These are phyloP conservation scores for Aspidiotus rigidus DNA, from an alignment of 2,888 invertebrate genomes.

Conservation along the genomic window DNA sequence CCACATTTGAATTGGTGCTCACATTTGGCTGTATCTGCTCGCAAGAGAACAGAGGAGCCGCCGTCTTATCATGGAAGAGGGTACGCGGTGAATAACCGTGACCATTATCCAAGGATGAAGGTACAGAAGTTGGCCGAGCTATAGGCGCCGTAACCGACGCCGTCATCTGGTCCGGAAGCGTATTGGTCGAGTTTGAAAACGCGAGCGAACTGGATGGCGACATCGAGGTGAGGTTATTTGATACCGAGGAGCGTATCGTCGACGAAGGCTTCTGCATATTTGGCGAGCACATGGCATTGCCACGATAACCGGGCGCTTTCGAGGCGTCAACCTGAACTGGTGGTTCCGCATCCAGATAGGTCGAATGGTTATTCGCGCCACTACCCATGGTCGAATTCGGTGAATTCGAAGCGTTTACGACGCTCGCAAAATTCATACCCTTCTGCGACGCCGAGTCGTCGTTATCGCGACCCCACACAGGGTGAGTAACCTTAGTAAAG, in stretches of 20 bases:
- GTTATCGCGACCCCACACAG: slow-evolving; percentile 53
- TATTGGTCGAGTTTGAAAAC: slow-evolving; percentile 11
- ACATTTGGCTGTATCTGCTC: slow-evolving; percentile 3
- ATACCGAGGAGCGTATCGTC: slow-evolving; percentile 23
- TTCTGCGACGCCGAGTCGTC: slow-evolving; percentile 48
- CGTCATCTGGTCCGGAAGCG: slow-evolving; percentile 17
- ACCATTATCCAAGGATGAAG: slow-evolving; percentile 14
- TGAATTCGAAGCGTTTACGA: slow-evolving; percentile 50
- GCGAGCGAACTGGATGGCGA: slow-evolving; percentile 14
- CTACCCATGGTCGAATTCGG: slow-evolving; percentile 43
- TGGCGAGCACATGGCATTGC: slow-evolving; percentile 63
- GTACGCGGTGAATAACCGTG: slow-evolving; percentile 22
- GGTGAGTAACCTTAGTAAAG: slow-evolving; percentile 55
- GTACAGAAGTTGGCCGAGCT: slow-evolving; percentile 26
- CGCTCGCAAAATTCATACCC: slow-evolving; percentile 62
- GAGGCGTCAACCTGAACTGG: slow-evolving; percentile 63
- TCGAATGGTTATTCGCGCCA: slow-evolving; percentile 47
- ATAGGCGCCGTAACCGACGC: slow-evolving; percentile 15
- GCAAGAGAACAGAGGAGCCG: slow-evolving; percentile 11
- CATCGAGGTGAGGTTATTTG: slow-evolving; percentile 7
- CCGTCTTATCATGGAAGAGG: slow-evolving; percentile 27
- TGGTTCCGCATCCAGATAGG: slow-evolving; percentile 50
- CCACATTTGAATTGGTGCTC: neutral
- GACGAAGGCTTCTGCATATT: slow-evolving; percentile 42
- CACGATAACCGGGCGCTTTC: slow-evolving; percentile 85